Base-by-base conservation (phyloP, 2,888 invertebrate species). In the Stenchaetothrips biformis region DNA sequence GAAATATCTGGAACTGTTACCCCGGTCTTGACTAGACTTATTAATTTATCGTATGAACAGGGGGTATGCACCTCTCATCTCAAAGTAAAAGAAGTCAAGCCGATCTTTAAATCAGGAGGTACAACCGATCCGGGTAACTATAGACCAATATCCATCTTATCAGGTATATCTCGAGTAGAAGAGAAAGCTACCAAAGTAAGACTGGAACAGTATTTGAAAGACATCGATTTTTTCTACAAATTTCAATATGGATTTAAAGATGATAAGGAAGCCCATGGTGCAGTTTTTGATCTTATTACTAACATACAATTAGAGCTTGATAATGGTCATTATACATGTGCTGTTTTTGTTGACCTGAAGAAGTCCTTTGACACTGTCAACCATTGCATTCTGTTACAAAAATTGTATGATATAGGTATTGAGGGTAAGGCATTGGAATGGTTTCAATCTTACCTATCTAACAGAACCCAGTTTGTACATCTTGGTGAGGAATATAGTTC, bases 301-400 rank as follows among this genome's bases (percentile, higher is more conserved):
- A 37, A 80, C 48, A 79, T 81, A 53, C 79, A 48, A 77, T 48
- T 77, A 18, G 78, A 49, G 48, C 27, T 81, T 13, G 79, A 80
- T 48, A 59, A 77, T 7, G 47, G 62, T 74, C 59, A 79, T 13
- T 79, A 78, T 78, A 48, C 53, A 7, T 16, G 79, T 62, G 80
- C 49, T 37, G 37, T 82, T n/a, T 81, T 79, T 37, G 59, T 79
- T 59, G 82, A 82, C 67, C 49, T 81, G 18, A 79, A 74, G 2
- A 82, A 82, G 62, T 81, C 82, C 9, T 82, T 82, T 74, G 80
- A 82, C 53, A 79, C 77, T 47, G 81, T 82, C 7, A 78, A 81
- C 62, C 81, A 80, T 78, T 47, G 21, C 48, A 79, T 81, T 7
- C 59, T 81, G 25, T 21, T 80, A 48, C 27, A 67, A 59, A 81